Base-by-base conservation (phyloP, 2,888 invertebrate species). In the Branchellion lobata region DNA sequence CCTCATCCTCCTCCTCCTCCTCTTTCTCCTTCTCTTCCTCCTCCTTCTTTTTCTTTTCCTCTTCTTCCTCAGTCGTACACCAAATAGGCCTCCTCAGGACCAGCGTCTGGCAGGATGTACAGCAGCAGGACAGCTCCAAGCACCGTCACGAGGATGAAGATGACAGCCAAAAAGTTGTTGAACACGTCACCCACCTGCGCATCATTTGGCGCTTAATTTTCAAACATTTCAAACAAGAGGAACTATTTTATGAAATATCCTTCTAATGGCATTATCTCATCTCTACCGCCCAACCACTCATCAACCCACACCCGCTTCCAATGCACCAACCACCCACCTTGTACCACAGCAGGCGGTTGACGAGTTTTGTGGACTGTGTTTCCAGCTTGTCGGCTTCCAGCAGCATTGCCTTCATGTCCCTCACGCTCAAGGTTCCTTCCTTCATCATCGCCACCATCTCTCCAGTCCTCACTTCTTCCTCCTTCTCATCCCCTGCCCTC, bases 371-470 rank as follows among this genome's bases (percentile, higher is more conserved):
- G 3, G 61, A 57, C 24, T 57, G 61, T 3, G n/a, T 18, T n/a
- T 57, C 61, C n/a, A 57, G 61, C n/a, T 57, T 57, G 21, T 57
- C 61, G 5, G 61, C 61, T n/a, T 57, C 61, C 61, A 57, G 5
- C 61, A 57, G 24, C 61, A 57, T n/a, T n/a, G 61, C 61, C 14
- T n/a, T 18, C 61, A 57, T 57, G 3, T 57, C 61, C 24, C n/a
- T 24, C 14, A 57, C 61, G 21, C 61, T 57, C 61, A 57, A n/a
- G n/a, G 3, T 8, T 24, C 21, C 5, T n/a, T 57, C n/a, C 40
- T 40, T 40, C 8, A 40, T 40, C 40, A 40, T 14, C 5, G 40
- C 40, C 40, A 40, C 14, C 40, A 40, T 40, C n/a, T n/a, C n/a
- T n/a, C n/a, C n/a, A n/a, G n/a, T n/a, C n/a, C n/a, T n/a, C 8